Evolutionary conservation across 1,140 invertebrate genomes (phyloP), one percentile per base, ranked within the genome.

Genomic region (Drosophila tristis): DNA sequence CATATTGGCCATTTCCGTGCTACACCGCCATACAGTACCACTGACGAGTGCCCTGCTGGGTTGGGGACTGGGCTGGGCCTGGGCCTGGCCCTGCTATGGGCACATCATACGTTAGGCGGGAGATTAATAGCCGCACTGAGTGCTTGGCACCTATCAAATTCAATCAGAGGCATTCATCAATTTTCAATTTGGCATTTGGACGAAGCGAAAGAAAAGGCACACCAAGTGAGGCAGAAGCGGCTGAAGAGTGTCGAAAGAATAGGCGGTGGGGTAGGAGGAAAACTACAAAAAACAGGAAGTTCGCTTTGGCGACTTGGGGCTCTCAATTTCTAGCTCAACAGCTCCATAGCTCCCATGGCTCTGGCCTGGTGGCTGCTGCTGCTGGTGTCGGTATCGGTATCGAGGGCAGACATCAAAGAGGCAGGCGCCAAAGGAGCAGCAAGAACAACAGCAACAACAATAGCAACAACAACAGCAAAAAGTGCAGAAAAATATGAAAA

Each of bases 161-260:
- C 84, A 89, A 89, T 89, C 84, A 89, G 87, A 78, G 80, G 81
- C 85, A 89, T 89, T 89, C 85, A 89, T 89, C 85, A 89, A 89
- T 90, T 90, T 89, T 89, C 85, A 89, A 89, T 89, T 90, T 89
- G 79, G 84, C 85, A 87, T 78, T 89, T 63, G 55, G 66, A 47
- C 43, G 44, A 26, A 53, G 53, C 0, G 8, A 43, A 35, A 42
- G 11, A 13, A 4, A 11, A 13, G 35, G 11, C 35, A 4, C 35
- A 31, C 35, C 31, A 35, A 35, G 31, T 35, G 31, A 25, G 23
- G 23, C 23, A 4, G 26, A 29, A 29, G 35, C 4, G 11, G 35
- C 11, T 29, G 53, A 61, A 45, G 61, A 29, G 31, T 8, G 2
- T 7, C 25, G 5, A 48, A 5, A 9, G 50, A 39, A 20, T 20